These are phyloP conservation scores for Melanotaenia boesemani DNA, from an alignment of 2,797 vertebrate species.

Conservation along the genomic window DNA sequence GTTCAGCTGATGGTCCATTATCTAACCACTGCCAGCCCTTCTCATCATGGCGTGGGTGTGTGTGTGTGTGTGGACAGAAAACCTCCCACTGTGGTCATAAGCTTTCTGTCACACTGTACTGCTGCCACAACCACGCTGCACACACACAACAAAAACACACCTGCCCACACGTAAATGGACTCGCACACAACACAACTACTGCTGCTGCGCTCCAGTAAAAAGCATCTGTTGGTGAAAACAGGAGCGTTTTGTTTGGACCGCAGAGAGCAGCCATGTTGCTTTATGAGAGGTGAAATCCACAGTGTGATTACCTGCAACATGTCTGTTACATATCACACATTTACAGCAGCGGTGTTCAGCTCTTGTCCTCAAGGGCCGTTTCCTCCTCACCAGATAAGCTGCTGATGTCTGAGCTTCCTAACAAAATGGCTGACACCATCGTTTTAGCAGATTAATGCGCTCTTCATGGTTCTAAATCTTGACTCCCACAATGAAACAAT, in stretches of 20 bases:
- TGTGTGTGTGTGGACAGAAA: constrained; percentile 30
- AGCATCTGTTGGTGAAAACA: constrained; percentile 43
- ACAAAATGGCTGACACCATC: no score
- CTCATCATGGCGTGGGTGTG: constrained; percentile 17
- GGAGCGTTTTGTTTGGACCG: constrained; percentile 32
- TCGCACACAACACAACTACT: constrained; percentile 6
- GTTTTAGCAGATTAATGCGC: no score
- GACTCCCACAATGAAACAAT: no score
- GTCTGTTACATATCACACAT: no score
- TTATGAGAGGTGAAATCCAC: constrained; percentile 15
- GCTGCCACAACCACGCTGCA: constrained; percentile 32
- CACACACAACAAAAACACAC: constrained; percentile 9
- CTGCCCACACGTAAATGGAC: constrained; percentile 6
- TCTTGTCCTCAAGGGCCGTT: no score
- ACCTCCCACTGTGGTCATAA: constrained; percentile 53
- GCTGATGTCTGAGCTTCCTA: no score
- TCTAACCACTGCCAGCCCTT: constrained; percentile 45
- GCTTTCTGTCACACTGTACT: constrained; percentile 47
- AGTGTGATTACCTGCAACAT: constrained; percentile 11
- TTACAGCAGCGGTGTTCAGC: no score
- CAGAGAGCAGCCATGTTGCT: constrained; percentile 14
- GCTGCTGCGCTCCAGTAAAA: constrained; percentile 14
- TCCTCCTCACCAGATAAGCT: no score
- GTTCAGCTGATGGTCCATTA: constrained; percentile 60
- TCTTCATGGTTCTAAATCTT: no score